Conservation (phyloP, 2,113 vertebrate genomes). For the Holacanthus passer region DNA sequence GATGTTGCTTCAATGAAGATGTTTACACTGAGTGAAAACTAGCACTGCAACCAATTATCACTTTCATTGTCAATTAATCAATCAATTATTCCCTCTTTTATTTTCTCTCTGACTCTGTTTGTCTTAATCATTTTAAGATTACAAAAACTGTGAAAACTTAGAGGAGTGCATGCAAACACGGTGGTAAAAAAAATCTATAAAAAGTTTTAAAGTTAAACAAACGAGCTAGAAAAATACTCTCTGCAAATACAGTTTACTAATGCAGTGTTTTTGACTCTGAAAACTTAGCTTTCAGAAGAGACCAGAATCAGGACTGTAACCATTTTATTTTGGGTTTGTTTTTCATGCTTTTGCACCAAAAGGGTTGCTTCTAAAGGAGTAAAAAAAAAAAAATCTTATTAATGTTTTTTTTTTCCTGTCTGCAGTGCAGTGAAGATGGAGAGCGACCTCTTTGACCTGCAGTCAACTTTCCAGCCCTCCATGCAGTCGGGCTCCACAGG, state of each 20-base stretch:
- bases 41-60: too few species aligned
- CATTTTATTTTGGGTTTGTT: neutral
- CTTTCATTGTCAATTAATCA: too few species aligned
- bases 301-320: neutral
- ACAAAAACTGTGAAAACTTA: neutral
- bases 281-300: neutral
- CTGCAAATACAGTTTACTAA: too few species aligned
- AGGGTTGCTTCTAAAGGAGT: neutral
- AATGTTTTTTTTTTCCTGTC: neutral
- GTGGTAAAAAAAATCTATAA: too few species aligned
- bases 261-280: neutral
- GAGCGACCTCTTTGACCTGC: constrained; percentile 96
- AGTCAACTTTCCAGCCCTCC: constrained; percentile 92
- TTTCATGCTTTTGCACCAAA: neutral
- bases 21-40: too few species aligned
- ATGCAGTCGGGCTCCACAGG: constrained; percentile 87
- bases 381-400: neutral
- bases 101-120: too few species aligned
- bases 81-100: too few species aligned
- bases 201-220: too few species aligned
- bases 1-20: too few species aligned
- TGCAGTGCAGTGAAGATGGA: constrained; percentile 94
- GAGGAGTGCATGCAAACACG: too few species aligned
- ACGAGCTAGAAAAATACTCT: too few species aligned
- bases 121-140: neutral